phyloP scores from a whole-genome alignment of 2,888 invertebrate genomes.

The Glyphotaelius pellucidus region DNA sequence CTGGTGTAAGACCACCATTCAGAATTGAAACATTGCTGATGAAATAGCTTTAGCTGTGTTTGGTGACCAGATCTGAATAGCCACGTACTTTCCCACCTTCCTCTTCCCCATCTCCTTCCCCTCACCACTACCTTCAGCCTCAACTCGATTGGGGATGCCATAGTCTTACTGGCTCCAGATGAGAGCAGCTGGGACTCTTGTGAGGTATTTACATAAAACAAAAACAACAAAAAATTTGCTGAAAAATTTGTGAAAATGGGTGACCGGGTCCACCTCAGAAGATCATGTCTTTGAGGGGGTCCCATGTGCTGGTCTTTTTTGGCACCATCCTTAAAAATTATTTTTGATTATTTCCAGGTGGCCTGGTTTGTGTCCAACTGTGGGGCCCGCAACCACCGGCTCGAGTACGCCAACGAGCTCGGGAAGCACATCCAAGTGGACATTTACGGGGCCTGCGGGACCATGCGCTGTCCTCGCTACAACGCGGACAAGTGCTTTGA shows the following conservation, averaged over 20 bases:
- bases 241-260: neutral
- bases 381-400: constrained; percentile 92
- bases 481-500: constrained; percentile 91
- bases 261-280: neutral
- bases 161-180: too few species aligned
- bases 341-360: constrained; percentile 75
- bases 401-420: constrained; percentile 91
- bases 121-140: too few species aligned
- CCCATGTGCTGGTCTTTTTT: neutral
- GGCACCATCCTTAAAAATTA: neutral
- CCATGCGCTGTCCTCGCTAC: constrained; percentile 89
- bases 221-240: too few species aligned
- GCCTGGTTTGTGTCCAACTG: constrained; percentile 99
- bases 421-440: constrained; percentile 92
- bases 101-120: too few species aligned
- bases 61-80: too few species aligned
- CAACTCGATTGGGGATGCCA: too few species aligned
- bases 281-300: neutral
- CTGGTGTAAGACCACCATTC: too few species aligned
- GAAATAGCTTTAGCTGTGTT: too few species aligned
- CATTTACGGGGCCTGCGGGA: constrained; percentile 94
- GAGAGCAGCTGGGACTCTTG: too few species aligned
- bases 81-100: too few species aligned
- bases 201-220: too few species aligned
- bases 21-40: too few species aligned